phyloP scores from a whole-genome alignment of 2,113 vertebrate species.

The Struthio camelus region DNA sequence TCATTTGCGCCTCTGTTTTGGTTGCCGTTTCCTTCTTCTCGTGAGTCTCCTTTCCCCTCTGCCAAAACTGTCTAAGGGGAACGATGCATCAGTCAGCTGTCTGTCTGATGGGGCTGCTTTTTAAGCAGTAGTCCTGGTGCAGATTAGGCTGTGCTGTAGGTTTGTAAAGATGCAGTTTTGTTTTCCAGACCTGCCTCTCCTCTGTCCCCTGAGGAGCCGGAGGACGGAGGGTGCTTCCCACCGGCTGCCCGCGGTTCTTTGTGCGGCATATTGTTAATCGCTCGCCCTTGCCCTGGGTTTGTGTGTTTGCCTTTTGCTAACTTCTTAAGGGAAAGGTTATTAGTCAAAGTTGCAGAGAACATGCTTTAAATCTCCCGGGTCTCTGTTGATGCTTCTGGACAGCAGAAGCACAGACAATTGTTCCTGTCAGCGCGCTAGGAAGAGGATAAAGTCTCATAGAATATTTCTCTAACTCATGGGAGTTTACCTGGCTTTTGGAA shows the following conservation, averaged over 20 bases:
- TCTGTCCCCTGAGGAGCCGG: not conserved
- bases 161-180: not conserved
- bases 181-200: not conserved
- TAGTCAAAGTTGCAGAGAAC: not conserved
- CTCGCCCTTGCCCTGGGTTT: not conserved
- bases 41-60: not conserved
- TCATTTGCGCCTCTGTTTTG: not conserved
- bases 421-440: not conserved
- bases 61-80: not conserved
- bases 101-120: not conserved
- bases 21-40: not conserved
- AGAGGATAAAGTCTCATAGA: not conserved
- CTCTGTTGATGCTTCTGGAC: not conserved
- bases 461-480: not conserved
- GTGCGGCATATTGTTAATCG: not conserved
- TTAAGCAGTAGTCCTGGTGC: not conserved
- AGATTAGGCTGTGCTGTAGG: too few relatives aligned
- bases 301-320: not conserved
- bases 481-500: not conserved
- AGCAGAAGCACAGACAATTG: not conserved
- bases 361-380: not conserved
- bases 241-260: not conserved
- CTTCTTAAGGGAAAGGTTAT: not conserved
- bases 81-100: not conserved
- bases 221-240: not conserved